Conservation (phyloP, 2,888 invertebrate genomes). For the Eristalis tenax region DNA sequence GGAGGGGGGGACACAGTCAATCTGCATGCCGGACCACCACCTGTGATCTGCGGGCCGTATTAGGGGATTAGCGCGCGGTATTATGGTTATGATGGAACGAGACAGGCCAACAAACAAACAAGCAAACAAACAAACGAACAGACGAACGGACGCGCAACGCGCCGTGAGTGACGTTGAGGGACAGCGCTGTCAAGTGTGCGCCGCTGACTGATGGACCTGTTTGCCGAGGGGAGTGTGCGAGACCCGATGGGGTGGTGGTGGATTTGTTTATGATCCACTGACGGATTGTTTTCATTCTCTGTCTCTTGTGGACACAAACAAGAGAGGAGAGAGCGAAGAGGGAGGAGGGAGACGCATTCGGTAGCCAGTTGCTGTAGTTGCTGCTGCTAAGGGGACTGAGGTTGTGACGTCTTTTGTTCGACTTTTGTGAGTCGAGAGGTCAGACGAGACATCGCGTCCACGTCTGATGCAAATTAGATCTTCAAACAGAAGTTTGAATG, state of each 20-base stretch:
- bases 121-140: neutral
- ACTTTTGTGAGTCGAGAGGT: too few species aligned
- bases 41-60: conserved; percentile 55
- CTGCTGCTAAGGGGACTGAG: too few species aligned
- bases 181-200: conserved; percentile 50
- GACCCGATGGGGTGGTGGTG: neutral
- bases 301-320: neutral
- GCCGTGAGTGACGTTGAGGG: conserved; percentile 63
- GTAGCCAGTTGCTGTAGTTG: too few species aligned
- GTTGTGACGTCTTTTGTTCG: too few species aligned
- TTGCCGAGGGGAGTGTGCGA: neutral
- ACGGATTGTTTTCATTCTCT: conserved; percentile 45
- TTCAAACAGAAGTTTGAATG: too few species aligned
- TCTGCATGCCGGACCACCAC: conserved; percentile 44
- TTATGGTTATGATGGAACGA: conserved; percentile 45
- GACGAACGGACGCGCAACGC: conserved; percentile 10
- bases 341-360: neutral
- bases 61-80: conserved; percentile 57
- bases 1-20: conserved; percentile 1
- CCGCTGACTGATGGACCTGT: neutral
- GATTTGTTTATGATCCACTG: conserved; percentile 56
- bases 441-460: too few species aligned
- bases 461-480: too few species aligned
- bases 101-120: conserved; percentile 51
- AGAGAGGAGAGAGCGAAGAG: neutral